Base-by-base conservation (phyloP, 2,888 invertebrate species). In the Sinotaia quadrata region DNA sequence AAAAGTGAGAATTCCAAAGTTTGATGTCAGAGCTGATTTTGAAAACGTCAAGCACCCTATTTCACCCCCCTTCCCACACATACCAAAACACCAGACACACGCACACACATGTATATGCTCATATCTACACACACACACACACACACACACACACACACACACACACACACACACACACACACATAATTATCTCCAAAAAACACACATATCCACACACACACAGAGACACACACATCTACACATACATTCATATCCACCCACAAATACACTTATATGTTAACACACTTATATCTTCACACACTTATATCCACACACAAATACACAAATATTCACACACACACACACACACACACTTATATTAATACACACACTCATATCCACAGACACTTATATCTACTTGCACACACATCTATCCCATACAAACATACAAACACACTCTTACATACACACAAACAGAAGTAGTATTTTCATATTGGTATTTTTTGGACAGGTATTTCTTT, bases 121-220 rank as follows among this genome's bases (percentile, higher is more conserved):
- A 31, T n/a, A 54, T 21, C n/a, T 10, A 54, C 54, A 54, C 54
- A 31, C 8, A 54, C 54, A 54, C 29, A 31, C 27, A 31, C 54
- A 31, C 54, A 31, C 54, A 21, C 54, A 31, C 54, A 7, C 33
- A 31, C 33, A 31, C 33, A 31, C 54, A 29, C 54, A 31, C 54
- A 31, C 54, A 31, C 54, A 15, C 54, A 54, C 54, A n/a, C 54
- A 54, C 52, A 52, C 52, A 52, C 52, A 52, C 52, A 52, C 27
- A 52, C 27, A 41, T 41, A 41, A 8, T 12, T 15, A 41, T 15
- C 41, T 12, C 41, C 8, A 8, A 41, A 8, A 41, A 8, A 41
- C 49, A 49, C n/a, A 52, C 29, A n/a, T n/a, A n/a, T n/a, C n/a
- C 10, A 15, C 49, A 49, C 18, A 7, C 49, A 49, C 7, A 49